Percentiles rank a stretch among this genome's conserved stretches.
Conservation (phyloP, 2,888 invertebrate species). For the Rhopalosiphum nymphaeae region DNA sequence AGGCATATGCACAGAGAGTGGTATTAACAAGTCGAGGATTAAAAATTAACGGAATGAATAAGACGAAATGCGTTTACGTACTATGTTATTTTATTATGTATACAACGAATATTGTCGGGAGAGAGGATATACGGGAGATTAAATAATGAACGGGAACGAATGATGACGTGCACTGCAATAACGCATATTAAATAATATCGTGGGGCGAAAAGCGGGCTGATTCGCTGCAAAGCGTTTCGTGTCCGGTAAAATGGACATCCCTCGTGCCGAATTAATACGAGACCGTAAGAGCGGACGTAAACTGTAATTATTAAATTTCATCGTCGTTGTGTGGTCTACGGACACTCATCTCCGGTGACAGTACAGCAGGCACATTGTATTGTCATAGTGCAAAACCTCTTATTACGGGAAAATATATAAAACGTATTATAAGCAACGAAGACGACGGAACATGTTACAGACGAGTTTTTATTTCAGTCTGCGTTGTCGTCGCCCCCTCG, state of each 20-base stretch:
- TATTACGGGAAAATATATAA: too few relatives aligned
- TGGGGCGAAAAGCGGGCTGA: background rate
- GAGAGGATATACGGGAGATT: background rate
- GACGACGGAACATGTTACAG: background rate
- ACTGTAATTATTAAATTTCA: background rate
- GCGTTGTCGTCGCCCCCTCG: background rate
- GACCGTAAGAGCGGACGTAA: background rate
- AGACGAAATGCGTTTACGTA: background rate
- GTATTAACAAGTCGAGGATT: constrained; percentile 7
- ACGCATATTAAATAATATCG: background rate
- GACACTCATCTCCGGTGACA: background rate
- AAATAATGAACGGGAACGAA: background rate
- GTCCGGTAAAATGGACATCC: background rate
- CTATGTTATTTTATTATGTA: background rate
- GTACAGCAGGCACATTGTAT: background rate
- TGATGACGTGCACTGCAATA: background rate
- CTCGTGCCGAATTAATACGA: too few relatives aligned
- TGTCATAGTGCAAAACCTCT: background rate
- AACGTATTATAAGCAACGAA: too few relatives aligned
- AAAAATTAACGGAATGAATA: constrained; percentile 16
- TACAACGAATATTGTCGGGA: background rate
- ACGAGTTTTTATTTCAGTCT: background rate
- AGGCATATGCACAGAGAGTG: background rate
- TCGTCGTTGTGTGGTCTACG: background rate
- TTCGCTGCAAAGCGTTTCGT: background rate